Evolutionary conservation across 2,888 invertebrate genomes (phyloP), one percentile per base, ranked within the genome.

Genomic region (Amphimallon solstitiale): DNA sequence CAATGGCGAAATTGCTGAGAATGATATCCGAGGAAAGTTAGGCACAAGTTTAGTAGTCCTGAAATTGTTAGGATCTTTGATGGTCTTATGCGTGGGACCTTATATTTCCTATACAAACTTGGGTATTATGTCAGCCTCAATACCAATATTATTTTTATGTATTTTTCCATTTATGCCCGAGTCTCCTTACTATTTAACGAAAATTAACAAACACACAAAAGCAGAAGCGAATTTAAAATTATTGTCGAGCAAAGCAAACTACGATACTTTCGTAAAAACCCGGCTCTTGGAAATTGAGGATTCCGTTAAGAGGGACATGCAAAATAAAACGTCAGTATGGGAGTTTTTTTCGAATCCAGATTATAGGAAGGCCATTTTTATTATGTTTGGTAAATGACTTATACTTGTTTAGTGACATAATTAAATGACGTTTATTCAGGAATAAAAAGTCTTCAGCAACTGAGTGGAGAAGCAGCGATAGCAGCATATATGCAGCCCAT

Each of bases 401-500:
- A n/a, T 1, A 34, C n/a, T 19, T 52, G 10, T 12, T 52, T 12
- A 1, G 12, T 6, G 21, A 14, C n/a, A 7, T 29, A 10, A 34
- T 1, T 34, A 12, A 12, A n/a, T 10, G 9, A 21, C 34, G 29
- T 21, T 29, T 10, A 69, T 79, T 2, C 76, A 86, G 88, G 87
- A 19, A 76, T 88, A 0, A 88, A 88, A 74, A 72, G 86, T 17
- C 74, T 88, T 54, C 85, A 88, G 38, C 87, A 88, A 71, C 85
- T 88, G 83, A 87, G 87, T 15, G 88, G 88, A 3, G 83, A 85
- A 23, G 77, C 85, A 2, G 87, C 87, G 0, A 84, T 88, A 21
- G 86, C 87, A 67, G 85, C 86, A 0, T 88, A 88, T 72, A 83
- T 88, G 63, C 87, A 88, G 74, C 84, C 85, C 29, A 88, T 89